Evolutionary conservation across 2,113 vertebrate genomes (phyloP).

Genomic region (Tyto alba): DNA sequence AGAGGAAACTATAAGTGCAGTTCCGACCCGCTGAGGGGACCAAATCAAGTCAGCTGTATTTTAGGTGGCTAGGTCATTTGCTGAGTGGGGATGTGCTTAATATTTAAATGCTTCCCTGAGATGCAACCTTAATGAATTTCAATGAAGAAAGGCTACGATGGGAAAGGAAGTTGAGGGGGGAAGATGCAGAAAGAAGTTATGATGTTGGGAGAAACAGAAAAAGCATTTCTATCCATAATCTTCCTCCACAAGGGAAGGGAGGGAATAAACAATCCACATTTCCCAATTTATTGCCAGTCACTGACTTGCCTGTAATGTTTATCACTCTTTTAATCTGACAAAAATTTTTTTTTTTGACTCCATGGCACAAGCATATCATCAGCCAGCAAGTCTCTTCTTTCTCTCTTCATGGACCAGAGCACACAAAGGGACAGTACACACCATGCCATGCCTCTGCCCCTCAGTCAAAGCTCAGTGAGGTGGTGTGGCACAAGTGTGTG

Average conservation of each 20-base stretch:
- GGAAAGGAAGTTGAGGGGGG: not conserved
- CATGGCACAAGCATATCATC: not conserved
- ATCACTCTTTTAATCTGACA: not conserved
- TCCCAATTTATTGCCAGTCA: not conserved
- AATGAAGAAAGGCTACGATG: not conserved
- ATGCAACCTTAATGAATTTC: not conserved
- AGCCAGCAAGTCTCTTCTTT: not conserved
- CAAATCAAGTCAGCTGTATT: not conserved
- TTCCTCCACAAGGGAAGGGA: not conserved
- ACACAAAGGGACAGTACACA: not conserved
- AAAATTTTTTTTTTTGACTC: not conserved
- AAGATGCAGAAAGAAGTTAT: not conserved
- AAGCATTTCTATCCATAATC: not conserved
- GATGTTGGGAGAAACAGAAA: not conserved
- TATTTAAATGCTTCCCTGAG: not conserved
- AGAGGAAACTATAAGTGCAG: not conserved
- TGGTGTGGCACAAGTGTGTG: rapidly evolving
- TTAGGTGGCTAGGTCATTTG: not conserved
- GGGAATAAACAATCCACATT: not conserved
- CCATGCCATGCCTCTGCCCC: not conserved
- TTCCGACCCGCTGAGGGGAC: not conserved
- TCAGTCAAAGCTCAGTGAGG: not conserved
- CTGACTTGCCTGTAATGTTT: not conserved
- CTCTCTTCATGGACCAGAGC: not conserved
- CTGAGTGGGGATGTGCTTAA: not conserved